phyloP scores from a whole-genome alignment of 2,888 invertebrate genomes.

The Amiota communis region DNA sequence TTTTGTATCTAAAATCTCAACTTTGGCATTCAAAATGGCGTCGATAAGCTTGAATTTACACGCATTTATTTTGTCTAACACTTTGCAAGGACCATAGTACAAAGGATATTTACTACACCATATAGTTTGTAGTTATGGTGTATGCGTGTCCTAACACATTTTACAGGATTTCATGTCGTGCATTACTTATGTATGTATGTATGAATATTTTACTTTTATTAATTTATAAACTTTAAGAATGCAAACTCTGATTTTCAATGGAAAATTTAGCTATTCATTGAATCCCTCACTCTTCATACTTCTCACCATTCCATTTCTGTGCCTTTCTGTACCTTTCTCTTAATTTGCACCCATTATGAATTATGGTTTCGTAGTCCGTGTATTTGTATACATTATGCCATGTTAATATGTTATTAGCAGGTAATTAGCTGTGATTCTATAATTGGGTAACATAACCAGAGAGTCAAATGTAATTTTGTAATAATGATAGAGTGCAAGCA shows the following conservation, averaged over 20 bases:
- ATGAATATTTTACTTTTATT: constrained; percentile 46
- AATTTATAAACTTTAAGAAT: constrained; percentile 62
- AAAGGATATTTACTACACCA: no score
- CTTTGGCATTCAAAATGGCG: constrained; percentile 52
- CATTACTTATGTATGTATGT: constrained; percentile 1
- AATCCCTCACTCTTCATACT: not conserved
- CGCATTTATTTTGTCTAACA: constrained; percentile 12
- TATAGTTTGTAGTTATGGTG: no score
- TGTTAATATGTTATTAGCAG: constrained; percentile 61
- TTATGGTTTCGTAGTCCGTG: constrained; percentile 52
- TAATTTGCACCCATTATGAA: constrained; percentile 3
- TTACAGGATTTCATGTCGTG: no score
- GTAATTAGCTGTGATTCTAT: constrained; percentile 59
- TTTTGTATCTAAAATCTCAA: constrained; percentile 30
- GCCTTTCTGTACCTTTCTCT: constrained; percentile 14
- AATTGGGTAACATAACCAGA: constrained; percentile 44
- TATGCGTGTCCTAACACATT: no score
- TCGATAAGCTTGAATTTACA: constrained; percentile 55
- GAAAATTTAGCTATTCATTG: constrained; percentile 1
- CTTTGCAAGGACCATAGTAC: not conserved
- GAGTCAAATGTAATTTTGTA: constrained; percentile 13
- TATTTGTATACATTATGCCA: constrained; percentile 52
- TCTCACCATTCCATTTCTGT: not conserved
- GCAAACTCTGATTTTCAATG: constrained; percentile 49
- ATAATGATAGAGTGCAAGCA: not conserved